Conservation (phyloP, 2,888 invertebrate species). For the Cheilosia urbana region DNA sequence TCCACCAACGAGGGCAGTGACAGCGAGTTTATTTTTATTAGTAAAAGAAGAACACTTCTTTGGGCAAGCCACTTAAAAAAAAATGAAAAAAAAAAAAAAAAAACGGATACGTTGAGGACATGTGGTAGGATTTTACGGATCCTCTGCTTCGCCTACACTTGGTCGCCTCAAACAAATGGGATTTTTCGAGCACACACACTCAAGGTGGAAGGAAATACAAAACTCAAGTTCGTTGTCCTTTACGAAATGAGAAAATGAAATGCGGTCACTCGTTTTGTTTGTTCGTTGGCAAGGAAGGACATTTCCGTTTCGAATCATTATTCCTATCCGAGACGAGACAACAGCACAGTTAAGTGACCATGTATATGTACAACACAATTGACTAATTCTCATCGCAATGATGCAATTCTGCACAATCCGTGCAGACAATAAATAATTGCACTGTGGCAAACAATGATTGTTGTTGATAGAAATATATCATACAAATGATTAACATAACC, state of each 20-base stretch:
- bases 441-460: slow-evolving; percentile 69
- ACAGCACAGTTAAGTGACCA: slow-evolving; percentile 62
- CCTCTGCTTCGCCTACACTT: slow-evolving; percentile 60
- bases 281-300: slow-evolving; percentile 52
- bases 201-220: slow-evolving; percentile 60
- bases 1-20: slow-evolving; percentile 62
- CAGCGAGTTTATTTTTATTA: slow-evolving; percentile 67
- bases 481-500: slow-evolving; percentile 71
- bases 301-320: slow-evolving; percentile 66
- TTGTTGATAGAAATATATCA: slow-evolving; percentile 75
- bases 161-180: slow-evolving; percentile 17
- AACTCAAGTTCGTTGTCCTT: slow-evolving; percentile 67
- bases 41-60: slow-evolving; percentile 41
- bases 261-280: slow-evolving; percentile 2
- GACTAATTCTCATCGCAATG: slow-evolving; percentile 48
- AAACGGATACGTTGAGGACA: slow-evolving; percentile 63
- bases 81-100: slow-evolving; percentile 6
- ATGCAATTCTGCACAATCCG: slow-evolving; percentile 30
- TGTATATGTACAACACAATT: slow-evolving; percentile 42
- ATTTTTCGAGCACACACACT: slow-evolving; percentile 17
- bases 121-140: slow-evolving; percentile 54
- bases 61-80: slow-evolving; percentile 40
- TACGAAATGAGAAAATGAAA: slow-evolving; percentile 15
- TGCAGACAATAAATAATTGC: slow-evolving; percentile 74
- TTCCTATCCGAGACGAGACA: slow-evolving; percentile 24